Evolutionary conservation across 2,888 invertebrate genomes (phyloP), one percentile per base, ranked within the genome.

Genomic region (Drosophila infuscata): DNA sequence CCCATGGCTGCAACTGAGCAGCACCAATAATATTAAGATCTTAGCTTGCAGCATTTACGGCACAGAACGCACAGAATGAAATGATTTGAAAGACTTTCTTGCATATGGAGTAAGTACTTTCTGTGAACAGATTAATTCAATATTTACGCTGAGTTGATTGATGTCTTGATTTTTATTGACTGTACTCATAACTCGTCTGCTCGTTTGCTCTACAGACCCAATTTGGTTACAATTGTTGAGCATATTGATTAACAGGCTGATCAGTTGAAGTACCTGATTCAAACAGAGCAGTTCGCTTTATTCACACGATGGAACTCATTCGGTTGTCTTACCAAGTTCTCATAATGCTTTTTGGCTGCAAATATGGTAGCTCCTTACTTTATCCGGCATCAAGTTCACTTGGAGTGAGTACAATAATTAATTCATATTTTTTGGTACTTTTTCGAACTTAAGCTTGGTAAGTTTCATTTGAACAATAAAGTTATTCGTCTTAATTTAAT

Each of bases 141-240:
- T 89, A 85, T 85, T 85, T 73, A 69, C 70, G 11, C 20, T 53
- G 29, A 33, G 17, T n/a, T 61, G 74, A 87, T 80, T 78, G 82
- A 89, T 80, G 66, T 63, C 82, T 87, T 74, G 71, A 90, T 87
- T 74, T 83, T 74, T 89, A 68, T 76, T 78, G 82, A 74, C 67
- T 17, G 11, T 62, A 41, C 41, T 62, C 53, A 73, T 81, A 58
- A 65, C 8, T 20, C 17, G 3, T 20, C 29, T 29, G 17, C 52
- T 17, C 52, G 51, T 15, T 70, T 88, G 68, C 52, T 75, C 72
- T 32, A 70, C n/a, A 72, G 62, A 73, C 81, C 76, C 74, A 79
- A 68, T 76, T 86, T 65, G 6, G 7, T 6, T 46, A 25, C 38
- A 67, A 68, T 72, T 61, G 30, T 68, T 48, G 53, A 17, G 30